phyloP scores from a whole-genome alignment of 2,113 vertebrate species.

The Promerops cafer region DNA sequence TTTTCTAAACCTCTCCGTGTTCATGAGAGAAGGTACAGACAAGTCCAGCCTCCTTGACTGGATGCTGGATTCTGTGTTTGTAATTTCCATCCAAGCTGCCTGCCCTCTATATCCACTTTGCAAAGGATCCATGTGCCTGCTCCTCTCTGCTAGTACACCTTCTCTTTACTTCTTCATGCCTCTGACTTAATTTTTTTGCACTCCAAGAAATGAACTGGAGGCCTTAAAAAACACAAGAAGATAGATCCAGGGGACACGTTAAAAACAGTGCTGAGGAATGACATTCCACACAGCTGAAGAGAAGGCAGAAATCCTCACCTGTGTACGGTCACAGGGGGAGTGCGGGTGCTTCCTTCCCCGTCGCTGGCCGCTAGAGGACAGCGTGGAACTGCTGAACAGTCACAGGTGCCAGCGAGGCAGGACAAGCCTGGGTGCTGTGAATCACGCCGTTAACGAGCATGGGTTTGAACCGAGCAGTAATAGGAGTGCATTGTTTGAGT shows the following conservation, averaged over 20 bases:
- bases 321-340: fast-evolving
- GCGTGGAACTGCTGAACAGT: neutral
- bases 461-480: neutral
- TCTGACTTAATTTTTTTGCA: neutral
- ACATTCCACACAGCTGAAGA: neutral
- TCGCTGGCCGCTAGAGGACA: constrained; percentile 40
- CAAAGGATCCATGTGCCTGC: neutral
- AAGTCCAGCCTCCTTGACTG: neutral
- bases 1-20: neutral
- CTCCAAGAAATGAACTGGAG: neutral
- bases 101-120: neutral
- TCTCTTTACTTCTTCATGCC: neutral
- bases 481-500: neutral
- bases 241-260: neutral
- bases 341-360: neutral
- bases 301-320: neutral
- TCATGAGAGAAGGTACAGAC: neutral
- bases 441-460: neutral
- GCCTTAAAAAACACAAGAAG: neutral
- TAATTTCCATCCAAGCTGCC: neutral
- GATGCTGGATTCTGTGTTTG: neutral
- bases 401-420: neutral
- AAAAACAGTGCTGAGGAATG: neutral
- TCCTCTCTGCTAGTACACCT: neutral
- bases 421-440: neutral